Evolutionary conservation across 2,113 vertebrate species (phyloP).

Genomic region (Dicrurus megarhynchus): DNA sequence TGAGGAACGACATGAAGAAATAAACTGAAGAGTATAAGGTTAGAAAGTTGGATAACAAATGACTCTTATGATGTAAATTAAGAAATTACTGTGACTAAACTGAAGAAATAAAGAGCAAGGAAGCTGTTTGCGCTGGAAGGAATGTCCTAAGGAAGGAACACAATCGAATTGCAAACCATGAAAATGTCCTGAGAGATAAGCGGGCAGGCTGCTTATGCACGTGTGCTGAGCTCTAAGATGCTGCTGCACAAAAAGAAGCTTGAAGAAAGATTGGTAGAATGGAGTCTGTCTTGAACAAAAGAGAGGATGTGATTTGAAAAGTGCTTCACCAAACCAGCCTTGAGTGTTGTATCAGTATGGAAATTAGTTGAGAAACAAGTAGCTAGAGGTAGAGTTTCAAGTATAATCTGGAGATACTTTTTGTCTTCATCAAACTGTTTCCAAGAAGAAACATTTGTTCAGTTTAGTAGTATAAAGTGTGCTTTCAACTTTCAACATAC

Average conservation of each 20-base stretch:
- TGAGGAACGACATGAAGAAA: not conserved
- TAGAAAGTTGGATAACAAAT: not conserved
- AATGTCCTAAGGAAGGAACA: not conserved
- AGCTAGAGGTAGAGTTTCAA: not conserved
- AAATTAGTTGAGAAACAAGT: not conserved
- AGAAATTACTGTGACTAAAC: not conserved
- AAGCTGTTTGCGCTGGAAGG: not conserved
- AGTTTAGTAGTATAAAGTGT: not conserved
- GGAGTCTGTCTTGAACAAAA: not conserved
- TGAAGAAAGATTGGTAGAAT: not conserved
- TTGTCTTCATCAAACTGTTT: not conserved
- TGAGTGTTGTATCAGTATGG: not conserved
- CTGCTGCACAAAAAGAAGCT: not conserved
- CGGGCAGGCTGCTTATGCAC: not conserved
- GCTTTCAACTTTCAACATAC: not conserved
- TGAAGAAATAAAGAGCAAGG: not conserved
- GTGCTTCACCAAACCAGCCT: not conserved
- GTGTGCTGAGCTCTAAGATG: not conserved
- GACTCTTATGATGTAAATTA: not conserved
- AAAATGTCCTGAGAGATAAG: not conserved
- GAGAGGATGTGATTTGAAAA: not conserved
- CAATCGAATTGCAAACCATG: not conserved
- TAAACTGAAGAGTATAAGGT: not conserved
- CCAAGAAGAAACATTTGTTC: not conserved
- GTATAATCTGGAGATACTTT: not conserved